Evolutionary conservation across 2,113 vertebrate genomes (phyloP).

Genomic region (Bubo blakistoni): DNA sequence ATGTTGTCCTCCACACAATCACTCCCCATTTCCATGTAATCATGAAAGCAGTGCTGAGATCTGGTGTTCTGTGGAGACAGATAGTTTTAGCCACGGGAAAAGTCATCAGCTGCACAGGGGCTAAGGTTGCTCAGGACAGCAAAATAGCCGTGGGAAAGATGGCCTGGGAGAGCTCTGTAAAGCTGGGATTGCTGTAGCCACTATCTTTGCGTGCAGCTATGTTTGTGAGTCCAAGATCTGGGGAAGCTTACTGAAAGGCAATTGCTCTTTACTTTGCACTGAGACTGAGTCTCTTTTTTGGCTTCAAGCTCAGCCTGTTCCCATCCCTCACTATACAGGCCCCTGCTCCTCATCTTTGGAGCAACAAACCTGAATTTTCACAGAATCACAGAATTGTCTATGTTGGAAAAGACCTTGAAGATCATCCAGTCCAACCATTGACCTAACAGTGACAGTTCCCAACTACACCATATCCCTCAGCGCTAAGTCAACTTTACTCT

Average conservation of each 20-base stretch:
- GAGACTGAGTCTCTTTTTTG: neutral
- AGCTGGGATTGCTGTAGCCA: accelerated
- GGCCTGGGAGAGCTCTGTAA: neutral
- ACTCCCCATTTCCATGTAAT: neutral
- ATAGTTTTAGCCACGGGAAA: neutral
- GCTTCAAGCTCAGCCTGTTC: neutral
- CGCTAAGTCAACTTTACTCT: too few relatives aligned
- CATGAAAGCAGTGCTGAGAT: neutral
- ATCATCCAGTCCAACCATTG: too few relatives aligned
- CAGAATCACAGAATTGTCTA: too few relatives aligned
- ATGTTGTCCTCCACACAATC: neutral
- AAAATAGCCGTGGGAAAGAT: neutral
- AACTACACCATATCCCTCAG: too few relatives aligned
- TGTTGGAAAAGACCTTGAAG: too few relatives aligned
- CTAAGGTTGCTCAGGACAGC: neutral
- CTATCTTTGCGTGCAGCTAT: neutral
- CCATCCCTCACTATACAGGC: neutral
- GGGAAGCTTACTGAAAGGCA: neutral
- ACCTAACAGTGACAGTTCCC: too few relatives aligned
- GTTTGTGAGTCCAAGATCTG: neutral
- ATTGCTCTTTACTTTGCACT: neutral
- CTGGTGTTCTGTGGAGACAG: neutral
- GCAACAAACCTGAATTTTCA: neutral
- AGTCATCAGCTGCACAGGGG: neutral
- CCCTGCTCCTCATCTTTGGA: neutral